Evolutionary conservation across 2,113 vertebrate species (phyloP), one percentile per base, ranked within the genome.

Genomic region (Eptatretus burgeri): DNA sequence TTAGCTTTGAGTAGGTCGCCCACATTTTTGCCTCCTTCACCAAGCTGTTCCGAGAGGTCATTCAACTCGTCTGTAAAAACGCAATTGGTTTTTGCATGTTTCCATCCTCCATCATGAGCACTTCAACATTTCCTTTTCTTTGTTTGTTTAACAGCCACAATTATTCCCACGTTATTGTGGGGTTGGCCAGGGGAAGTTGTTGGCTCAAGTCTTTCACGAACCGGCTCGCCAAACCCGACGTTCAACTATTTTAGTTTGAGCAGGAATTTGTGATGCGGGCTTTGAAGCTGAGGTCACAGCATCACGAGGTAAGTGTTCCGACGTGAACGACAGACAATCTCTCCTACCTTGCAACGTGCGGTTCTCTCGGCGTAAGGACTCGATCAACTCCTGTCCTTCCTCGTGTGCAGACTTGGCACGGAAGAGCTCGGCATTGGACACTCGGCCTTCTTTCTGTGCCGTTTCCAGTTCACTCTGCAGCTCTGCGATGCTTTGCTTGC

Each of bases 21-120:
- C 63, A 77, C 65, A 51, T 73, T 81, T 65, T 70, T 66, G 50
- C 74, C 74, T 69, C 76, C 75, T 49, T 76, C 74, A 1, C 71
- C 71, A 20, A 77, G 74, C 72, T 82, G 78, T 67, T 79, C 78
- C 10, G 77, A 72, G 64, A 80, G 74, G 65, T 82, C 77, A 67
- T 71, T 77, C 63, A 82, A 78, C 73, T 82, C 75, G 71, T 83
- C 76, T 76, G 68, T 68, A 68, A 67, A 69, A 17, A 20, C 20
- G 56, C 50, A 49, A 65, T 49, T 20, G 56, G 13, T 10, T 60
- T 65, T 56, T 17, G 14, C 17, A 49, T 27, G 20, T 52, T 62
- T 52, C 56, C 56, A 65, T 65, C 12, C 13, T 49, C 13, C 51
- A 11, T 13, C 10, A 49, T 11, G 14, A 19, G 50, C 20, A 17